Percentiles rank a stretch among this genome's conserved stretches.
phyloP scores from a whole-genome alignment of 2,888 invertebrate genomes.

The Herminia tarsipennalis region DNA sequence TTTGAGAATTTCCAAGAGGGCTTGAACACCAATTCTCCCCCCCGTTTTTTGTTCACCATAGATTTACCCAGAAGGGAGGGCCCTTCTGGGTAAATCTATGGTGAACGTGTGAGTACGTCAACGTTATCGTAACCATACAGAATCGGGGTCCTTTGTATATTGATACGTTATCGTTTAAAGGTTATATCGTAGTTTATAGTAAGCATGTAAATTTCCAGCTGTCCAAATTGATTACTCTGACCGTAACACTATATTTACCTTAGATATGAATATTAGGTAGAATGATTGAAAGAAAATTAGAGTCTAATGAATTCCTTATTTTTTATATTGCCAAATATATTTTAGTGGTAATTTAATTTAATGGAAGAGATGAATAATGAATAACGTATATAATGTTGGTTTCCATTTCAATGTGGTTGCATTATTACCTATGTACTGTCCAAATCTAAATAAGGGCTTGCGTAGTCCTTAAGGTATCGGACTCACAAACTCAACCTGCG shows the following conservation, averaged over 20 bases:
- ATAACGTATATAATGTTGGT: conserved; percentile 78
- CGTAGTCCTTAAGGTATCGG: too few species aligned
- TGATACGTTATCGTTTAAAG: conserved; percentile 22
- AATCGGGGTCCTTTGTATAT: conserved; percentile 6
- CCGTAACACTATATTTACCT: conserved; percentile 57
- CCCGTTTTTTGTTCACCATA: too few species aligned
- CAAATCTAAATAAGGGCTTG: conserved; percentile 2
- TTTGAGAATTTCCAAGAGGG: too few species aligned
- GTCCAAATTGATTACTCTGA: conserved; percentile 54
- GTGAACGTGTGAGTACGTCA: too few species aligned
- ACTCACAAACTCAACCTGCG: too few species aligned
- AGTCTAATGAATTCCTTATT: conserved; percentile 82
- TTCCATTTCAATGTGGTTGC: conserved; percentile 61
- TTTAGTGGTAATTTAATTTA: conserved; percentile 78
- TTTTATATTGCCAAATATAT: conserved; percentile 85
- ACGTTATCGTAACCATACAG: too few species aligned
- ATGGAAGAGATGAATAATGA: conserved; percentile 72
- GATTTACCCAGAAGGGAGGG: too few species aligned
- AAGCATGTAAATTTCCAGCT: conserved; percentile 29
- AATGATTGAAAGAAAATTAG: conserved; percentile 70
- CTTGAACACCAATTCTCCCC: too few species aligned
- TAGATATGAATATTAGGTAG: conserved; percentile 70
- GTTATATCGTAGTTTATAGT: conserved; percentile 40
- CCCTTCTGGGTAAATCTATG: too few species aligned
- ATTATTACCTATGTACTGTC: conserved; percentile 37